Evolutionary conservation across 1,140 invertebrate genomes (phyloP).

Genomic region (Zaprionus ornatus): DNA sequence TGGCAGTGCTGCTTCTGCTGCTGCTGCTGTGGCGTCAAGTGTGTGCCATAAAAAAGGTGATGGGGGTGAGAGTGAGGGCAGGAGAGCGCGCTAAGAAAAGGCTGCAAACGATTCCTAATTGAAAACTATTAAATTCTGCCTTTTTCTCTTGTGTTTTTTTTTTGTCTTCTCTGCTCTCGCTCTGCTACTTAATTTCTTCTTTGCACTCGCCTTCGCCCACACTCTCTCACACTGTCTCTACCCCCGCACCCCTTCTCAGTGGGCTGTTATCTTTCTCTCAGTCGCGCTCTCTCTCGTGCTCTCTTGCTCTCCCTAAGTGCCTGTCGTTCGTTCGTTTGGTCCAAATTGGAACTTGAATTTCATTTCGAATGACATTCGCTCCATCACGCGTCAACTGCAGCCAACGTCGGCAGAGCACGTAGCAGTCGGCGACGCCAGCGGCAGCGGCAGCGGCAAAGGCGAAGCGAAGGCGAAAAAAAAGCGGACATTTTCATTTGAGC

Average conservation of each 20-base stretch:
- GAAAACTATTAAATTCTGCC: conserved; percentile 83
- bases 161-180: conserved; percentile 45
- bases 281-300: background rate
- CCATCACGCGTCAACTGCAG: conserved; percentile 84
- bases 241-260: background rate
- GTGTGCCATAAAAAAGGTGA: conserved; percentile 53
- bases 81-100: conserved; percentile 57
- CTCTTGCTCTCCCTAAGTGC: conserved; percentile 18
- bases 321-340: conserved; percentile 46
- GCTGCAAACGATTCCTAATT: conserved; percentile 84
- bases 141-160: conserved; percentile 22
- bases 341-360: conserved; percentile 83
- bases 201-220: conserved; percentile 31
- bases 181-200: conserved; percentile 63
- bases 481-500: conserved; percentile 84
- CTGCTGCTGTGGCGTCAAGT: conserved; percentile 55
- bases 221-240: conserved; percentile 22
- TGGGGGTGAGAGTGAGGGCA: background rate
- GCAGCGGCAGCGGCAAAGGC: conserved; percentile 8
- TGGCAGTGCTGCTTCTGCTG: conserved; percentile 5
- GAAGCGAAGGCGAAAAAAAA: conserved; percentile 57
- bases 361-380: conserved; percentile 84
- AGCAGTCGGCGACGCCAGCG: conserved; percentile 28
- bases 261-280: background rate
- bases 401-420: conserved; percentile 66